Percentiles rank a stretch among this genome's conserved stretches.
Evolutionary conservation across 2,888 invertebrate species (phyloP).

Genomic region (Leptinotarsa tumamoca): DNA sequence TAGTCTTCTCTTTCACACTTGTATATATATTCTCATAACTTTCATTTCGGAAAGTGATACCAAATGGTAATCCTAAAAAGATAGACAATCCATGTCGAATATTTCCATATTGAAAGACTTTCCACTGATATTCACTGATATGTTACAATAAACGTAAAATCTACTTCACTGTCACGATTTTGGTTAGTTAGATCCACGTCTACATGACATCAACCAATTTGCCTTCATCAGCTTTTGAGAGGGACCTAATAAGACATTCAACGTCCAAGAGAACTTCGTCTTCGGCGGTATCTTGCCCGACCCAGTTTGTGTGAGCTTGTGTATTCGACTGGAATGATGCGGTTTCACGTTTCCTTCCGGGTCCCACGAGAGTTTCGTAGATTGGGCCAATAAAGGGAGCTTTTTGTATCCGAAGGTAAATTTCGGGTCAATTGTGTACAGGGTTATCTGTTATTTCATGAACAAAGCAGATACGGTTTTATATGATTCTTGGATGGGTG

Average conservation of each 20-base stretch:
- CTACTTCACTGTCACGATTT: neutral
- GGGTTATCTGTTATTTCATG: neutral
- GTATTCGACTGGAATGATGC: conserved; percentile 3
- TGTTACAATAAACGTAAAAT: neutral
- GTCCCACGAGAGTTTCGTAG: neutral
- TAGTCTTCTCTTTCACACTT: too few relatives aligned
- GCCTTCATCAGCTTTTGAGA: conserved; percentile 1
- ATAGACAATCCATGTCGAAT: too few relatives aligned
- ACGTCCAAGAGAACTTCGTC: neutral
- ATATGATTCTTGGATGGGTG: neutral
- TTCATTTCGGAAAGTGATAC: too few relatives aligned
- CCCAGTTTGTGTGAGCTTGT: neutral
- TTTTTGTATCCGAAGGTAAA: neutral
- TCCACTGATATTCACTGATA: too few relatives aligned
- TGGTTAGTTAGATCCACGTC: neutral
- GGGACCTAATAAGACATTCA: neutral
- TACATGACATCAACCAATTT: neutral
- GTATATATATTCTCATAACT: too few relatives aligned
- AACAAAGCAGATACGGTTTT: neutral
- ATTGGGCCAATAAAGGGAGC: neutral
- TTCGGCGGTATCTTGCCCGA: conserved; percentile 4
- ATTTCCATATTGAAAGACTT: too few relatives aligned
- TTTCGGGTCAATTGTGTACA: neutral
- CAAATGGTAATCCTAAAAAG: too few relatives aligned
- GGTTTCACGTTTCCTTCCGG: conserved; percentile 1